These are phyloP conservation scores for Steinernema hermaphroditum DNA, from an alignment of 2,888 invertebrate species.

Conservation along the genomic window DNA sequence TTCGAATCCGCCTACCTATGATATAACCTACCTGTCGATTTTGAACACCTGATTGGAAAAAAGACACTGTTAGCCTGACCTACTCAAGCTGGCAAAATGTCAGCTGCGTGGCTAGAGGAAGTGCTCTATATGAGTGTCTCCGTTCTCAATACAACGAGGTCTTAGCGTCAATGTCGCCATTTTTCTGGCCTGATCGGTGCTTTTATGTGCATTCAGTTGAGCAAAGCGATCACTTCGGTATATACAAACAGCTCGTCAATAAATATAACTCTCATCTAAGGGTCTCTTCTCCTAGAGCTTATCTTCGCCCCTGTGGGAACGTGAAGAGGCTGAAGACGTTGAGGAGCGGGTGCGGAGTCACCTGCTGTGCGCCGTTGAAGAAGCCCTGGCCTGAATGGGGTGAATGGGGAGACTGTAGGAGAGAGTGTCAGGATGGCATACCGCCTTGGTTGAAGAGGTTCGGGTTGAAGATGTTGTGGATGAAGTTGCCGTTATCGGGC, in stretches of 20 bases:
- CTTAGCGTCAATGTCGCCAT: too few species aligned
- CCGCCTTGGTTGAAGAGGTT: conserved; percentile 22
- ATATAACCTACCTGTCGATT: too few species aligned
- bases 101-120: too few species aligned
- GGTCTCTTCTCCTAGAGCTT: neutral
- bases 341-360: conserved; percentile 22
- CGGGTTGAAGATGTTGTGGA: conserved; percentile 23
- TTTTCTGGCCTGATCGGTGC: too few species aligned
- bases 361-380: conserved; percentile 1
- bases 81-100: too few species aligned
- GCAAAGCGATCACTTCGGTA: conserved; percentile 19
- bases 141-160: too few species aligned
- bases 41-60: too few species aligned
- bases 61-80: too few species aligned
- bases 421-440: neutral
- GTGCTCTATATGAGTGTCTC: too few species aligned
- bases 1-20: too few species aligned
- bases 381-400: conserved; percentile 10
- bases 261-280: conserved; percentile 28
- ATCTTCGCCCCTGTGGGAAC: conserved; percentile 22
- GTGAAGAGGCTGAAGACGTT: conserved; percentile 26
- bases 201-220: conserved; percentile 5
- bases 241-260: conserved; percentile 17
- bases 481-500: neutral
- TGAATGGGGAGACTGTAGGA: neutral